Percentiles rank a stretch among this genome's conserved stretches.
Conservation (phyloP, 2,113 vertebrate species). For the Pleuronectes platessa region DNA sequence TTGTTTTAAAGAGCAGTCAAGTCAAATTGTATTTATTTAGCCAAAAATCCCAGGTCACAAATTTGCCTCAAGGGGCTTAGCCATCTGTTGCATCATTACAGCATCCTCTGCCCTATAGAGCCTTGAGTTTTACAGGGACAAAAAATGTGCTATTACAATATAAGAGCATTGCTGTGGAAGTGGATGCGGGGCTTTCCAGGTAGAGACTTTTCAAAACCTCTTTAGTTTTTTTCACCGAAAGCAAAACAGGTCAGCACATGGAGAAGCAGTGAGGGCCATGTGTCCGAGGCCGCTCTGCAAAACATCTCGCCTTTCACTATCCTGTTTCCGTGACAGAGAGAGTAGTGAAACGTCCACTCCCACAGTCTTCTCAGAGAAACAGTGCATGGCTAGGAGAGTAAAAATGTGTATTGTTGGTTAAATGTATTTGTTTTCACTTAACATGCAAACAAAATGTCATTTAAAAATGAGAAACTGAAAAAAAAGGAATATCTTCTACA, state of each 20-base stretch:
- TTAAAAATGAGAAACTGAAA: background rate
- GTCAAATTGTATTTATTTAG: slow-evolving; percentile 42
- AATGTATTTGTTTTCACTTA: slow-evolving; percentile 3
- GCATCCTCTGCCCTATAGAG: background rate
- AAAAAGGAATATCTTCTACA: background rate
- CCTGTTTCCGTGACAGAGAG: slow-evolving; percentile 43
- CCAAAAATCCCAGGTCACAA: background rate
- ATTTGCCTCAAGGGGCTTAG: background rate
- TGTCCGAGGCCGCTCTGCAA: slow-evolving; percentile 62
- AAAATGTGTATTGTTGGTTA: slow-evolving; percentile 13
- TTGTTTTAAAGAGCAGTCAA: slow-evolving; percentile 47
- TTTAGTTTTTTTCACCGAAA: slow-evolving; percentile 45
- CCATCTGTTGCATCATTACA: background rate
- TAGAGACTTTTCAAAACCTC: slow-evolving; percentile 25
- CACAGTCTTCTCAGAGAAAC: slow-evolving; percentile 21
- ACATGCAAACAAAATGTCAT: background rate
- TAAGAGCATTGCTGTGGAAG: slow-evolving; percentile 63
- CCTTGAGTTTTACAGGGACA: background rate
- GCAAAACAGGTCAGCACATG: slow-evolving; percentile 59
- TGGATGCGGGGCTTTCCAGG: slow-evolving; percentile 24
- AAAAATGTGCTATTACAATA: slow-evolving; percentile 59
- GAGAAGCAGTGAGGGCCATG: slow-evolving; percentile 42
- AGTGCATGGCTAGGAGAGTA: background rate
- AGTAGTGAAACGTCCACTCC: slow-evolving; percentile 31
- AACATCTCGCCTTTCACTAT: slow-evolving; percentile 59